phyloP scores from a whole-genome alignment of 2,113 vertebrate species.

The Argyrosomus japonicus region DNA sequence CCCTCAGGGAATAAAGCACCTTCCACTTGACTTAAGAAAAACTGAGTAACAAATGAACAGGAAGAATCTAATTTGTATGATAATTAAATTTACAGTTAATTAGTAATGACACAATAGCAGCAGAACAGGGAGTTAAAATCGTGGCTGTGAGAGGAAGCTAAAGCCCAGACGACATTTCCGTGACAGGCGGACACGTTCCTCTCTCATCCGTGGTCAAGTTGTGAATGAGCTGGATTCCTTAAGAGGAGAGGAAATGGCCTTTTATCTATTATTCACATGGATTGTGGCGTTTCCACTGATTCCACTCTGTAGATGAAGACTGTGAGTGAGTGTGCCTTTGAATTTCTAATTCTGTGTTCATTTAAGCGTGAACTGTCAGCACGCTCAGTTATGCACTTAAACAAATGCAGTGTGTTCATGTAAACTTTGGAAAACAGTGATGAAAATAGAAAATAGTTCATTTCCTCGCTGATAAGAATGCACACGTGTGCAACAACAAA shows the following conservation, averaged over 20 bases:
- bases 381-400: background rate
- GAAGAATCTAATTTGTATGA: background rate
- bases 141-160: too few species aligned
- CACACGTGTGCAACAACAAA: background rate
- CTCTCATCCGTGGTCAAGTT: background rate
- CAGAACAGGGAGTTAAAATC: background rate
- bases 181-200: background rate
- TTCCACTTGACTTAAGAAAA: background rate
- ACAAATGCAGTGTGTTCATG: background rate
- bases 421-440: conserved; percentile 1
- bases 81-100: conserved; percentile 3
- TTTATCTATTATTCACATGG: conserved; percentile 24
- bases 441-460: background rate
- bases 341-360: background rate
- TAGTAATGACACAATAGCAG: background rate
- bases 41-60: background rate
- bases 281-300: conserved; percentile 13
- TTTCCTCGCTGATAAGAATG: background rate
- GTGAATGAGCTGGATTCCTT: background rate
- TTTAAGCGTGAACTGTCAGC: background rate
- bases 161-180: background rate
- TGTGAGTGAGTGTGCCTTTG: conserved; percentile 8
- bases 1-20: conserved; percentile 2
- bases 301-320: conserved; percentile 2
- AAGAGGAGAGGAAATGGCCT: background rate